phyloP scores from a whole-genome alignment of 1,140 invertebrate genomes.

The Caenorhabditis briggsae region DNA sequence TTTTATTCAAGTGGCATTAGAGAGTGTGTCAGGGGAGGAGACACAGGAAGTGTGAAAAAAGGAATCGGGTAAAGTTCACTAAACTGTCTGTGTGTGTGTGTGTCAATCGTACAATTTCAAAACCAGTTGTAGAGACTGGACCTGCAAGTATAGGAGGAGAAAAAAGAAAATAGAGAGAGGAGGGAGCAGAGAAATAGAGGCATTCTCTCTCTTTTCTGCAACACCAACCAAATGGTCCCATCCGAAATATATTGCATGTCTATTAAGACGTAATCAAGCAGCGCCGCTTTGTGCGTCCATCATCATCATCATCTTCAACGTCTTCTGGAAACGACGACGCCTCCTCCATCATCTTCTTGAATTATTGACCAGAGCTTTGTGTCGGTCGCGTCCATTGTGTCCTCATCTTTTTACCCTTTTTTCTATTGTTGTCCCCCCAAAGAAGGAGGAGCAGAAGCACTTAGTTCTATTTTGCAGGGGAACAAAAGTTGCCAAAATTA shows the following conservation, averaged over 20 bases:
- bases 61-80: too few relatives aligned
- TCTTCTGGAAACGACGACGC: not conserved
- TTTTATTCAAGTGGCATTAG: too few relatives aligned
- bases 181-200: slow-evolving; percentile 4
- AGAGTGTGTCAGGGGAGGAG: too few relatives aligned
- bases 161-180: not conserved
- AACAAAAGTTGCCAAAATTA: not conserved
- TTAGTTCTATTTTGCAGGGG: not conserved
- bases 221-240: not conserved
- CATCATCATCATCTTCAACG: not conserved
- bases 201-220: not conserved
- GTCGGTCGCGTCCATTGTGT: not conserved
- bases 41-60: too few relatives aligned
- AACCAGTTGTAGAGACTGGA: not conserved
- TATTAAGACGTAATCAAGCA: slow-evolving; percentile 24
- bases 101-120: too few relatives aligned
- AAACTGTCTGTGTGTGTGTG: too few relatives aligned
- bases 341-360: not conserved
- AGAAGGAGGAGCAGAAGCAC: not conserved
- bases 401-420: not conserved
- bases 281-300: not conserved
- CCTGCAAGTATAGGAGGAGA: not conserved
- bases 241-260: slow-evolving; percentile 19
- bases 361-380: slow-evolving; percentile 26
- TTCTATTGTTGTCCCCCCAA: not conserved